Conservation (phyloP, 2,888 invertebrate genomes). For the Abrostola tripartita region DNA sequence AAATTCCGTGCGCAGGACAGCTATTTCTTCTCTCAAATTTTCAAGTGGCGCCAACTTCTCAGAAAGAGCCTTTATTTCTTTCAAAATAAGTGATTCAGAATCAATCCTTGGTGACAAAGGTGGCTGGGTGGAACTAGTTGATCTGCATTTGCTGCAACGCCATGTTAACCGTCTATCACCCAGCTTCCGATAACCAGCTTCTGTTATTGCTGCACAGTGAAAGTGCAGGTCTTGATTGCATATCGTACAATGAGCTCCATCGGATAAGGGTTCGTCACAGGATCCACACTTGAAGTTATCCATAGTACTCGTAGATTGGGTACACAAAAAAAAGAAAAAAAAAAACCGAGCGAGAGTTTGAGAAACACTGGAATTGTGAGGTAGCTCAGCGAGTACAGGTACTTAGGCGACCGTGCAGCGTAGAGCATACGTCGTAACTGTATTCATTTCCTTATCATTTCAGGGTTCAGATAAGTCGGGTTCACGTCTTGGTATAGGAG, state of each 20-base stretch:
- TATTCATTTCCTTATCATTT: constrained; percentile 45
- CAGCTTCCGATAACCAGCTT: constrained; percentile 1
- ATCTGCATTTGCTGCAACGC: neutral
- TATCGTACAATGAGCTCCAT: constrained; percentile 5
- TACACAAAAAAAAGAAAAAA: neutral
- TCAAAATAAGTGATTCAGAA: neutral
- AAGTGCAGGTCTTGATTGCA: constrained; percentile 7
- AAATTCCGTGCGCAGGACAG: neutral
- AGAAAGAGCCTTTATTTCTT: neutral
- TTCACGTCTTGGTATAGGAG: constrained; percentile 78
- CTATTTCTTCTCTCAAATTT: neutral
- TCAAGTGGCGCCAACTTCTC: neutral
- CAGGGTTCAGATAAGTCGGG: constrained; percentile 76
- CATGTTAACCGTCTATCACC: too few species aligned
- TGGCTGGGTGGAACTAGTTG: neutral
- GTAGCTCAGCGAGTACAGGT: neutral
- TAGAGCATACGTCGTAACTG: neutral
- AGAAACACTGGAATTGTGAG: neutral
- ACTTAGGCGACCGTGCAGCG: neutral
- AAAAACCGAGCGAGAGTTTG: neutral
- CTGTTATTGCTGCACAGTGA: constrained; percentile 10
- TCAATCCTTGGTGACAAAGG: neutral
- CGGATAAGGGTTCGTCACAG: neutral
- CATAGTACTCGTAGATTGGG: neutral
- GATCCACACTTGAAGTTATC: neutral